phyloP scores from a whole-genome alignment of 2,888 invertebrate genomes.

The Tenthredo notha region DNA sequence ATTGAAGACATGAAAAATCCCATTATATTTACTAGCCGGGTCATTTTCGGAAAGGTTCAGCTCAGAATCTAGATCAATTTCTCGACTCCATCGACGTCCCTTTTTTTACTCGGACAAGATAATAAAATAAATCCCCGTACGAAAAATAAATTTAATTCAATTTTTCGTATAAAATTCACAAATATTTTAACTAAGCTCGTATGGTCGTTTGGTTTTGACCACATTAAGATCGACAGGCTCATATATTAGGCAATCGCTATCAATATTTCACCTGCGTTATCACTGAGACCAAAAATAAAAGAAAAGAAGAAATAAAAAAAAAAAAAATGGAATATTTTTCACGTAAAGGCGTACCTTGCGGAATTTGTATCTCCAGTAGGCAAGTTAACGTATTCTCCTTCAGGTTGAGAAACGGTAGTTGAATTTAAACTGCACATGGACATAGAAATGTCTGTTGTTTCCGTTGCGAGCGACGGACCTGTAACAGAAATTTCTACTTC shows the following conservation, averaged over 20 bases:
- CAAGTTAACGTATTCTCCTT: slow-evolving; percentile 79
- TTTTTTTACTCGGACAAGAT: background rate
- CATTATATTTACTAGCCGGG: background rate
- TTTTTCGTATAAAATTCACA: background rate
- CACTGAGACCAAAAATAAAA: background rate
- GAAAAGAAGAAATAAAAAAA: background rate
- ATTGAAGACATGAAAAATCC: background rate
- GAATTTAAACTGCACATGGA: slow-evolving; percentile 80
- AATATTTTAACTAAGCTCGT: background rate
- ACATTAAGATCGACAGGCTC: slow-evolving; percentile 7
- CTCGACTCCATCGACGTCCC: background rate
- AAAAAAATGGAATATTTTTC: background rate
- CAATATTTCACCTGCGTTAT: background rate
- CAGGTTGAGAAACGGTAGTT: slow-evolving; percentile 75
- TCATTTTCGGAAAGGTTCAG: background rate
- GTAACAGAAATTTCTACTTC: slow-evolving; percentile 60
- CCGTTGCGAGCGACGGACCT: slow-evolving; percentile 79
- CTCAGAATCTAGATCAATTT: background rate
- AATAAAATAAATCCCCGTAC: background rate
- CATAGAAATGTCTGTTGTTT: slow-evolving; percentile 80
- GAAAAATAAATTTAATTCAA: background rate
- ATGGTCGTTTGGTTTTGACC: background rate
- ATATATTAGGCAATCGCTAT: background rate
- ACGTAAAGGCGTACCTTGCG: background rate
- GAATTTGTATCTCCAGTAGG: slow-evolving; percentile 62